Base-by-base conservation (phyloP, 2,113 vertebrate genomes). In the Paracanthobrama guichenoti region DNA sequence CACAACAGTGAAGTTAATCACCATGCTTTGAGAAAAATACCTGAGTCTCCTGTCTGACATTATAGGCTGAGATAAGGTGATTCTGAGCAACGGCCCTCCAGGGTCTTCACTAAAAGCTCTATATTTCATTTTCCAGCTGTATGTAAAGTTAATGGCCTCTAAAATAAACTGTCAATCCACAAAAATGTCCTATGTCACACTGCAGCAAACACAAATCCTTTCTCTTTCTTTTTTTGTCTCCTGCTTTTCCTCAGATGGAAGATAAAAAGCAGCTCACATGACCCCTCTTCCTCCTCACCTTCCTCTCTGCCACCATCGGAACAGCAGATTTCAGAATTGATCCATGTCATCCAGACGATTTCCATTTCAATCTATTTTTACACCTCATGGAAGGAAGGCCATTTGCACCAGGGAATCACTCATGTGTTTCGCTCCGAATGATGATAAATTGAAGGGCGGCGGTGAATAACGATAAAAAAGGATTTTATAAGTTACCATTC, bases 131-230 rank as follows among this genome's bases (percentile, higher is more conserved):
- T 89, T 86, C 83, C 86, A 90, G 88, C 82, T 88, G 86, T 93
- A 92, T 95, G 93, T 95, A 90, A 94, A 92, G 90, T 94, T 94
- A 95, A 94, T 93, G 92, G 92, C 89, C 90, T 94, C 90, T 93
- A 94, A 95, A 94, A 93, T 92, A 94, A 93, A 93, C 90, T 94
- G 93, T 94, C 93, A 94, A 92, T 94, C 90, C 83, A 67, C 83
- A 84, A 86, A 88, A 3, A 88, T 85, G 76, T 82, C 84, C 76
- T 81, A 86, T 90, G 88, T 91, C 85, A 87, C 71, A 86, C 87
- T 79, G 80, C 86, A 69, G 22, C 88, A 74, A 87, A 83, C 88
- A 91, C 90, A 89, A 84, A 87, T 89, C 82, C 89, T 85, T 35
- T 35, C n/a, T 87, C 78, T 87, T 74, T 85, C 74, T 83, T 87